Base-by-base conservation (phyloP, 2,797 vertebrate species). In the Pseudotriccus pelzelni region DNA sequence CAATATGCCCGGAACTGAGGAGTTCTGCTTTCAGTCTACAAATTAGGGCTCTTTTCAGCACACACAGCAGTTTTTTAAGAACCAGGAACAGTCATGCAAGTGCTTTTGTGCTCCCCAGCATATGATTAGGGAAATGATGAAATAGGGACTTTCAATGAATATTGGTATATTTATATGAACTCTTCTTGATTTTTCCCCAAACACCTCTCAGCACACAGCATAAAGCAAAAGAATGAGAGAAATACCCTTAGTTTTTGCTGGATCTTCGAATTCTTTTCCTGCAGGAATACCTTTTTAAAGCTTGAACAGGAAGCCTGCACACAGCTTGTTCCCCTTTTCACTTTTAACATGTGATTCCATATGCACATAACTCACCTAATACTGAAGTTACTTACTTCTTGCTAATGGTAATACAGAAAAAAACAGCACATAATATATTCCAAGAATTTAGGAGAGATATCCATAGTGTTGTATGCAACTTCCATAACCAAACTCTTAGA, bases 21-120 rank as follows among this genome's bases (percentile, higher is more conserved):
- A 67, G 7, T 72, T 88, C n/a, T 86, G 59, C 37, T 82, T 79
- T 87, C 9, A 27, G 39, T 70, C 72, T 80, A 80, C 75, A 85
- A 94, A 94, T 92, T 58, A 88, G 67, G 86, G 46, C 70, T 68
- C 53, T 76, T 87, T 88, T 82, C 52, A 86, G 92, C 87, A 75
- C 14, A 91, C 8, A 7, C 73, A 88, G 82, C 91, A 93, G 60
- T 50, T 83, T 84, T 60, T 68, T 41, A 84, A 64, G 53, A 92
- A 41, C 23, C 5, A 85, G 21, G 23, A 80, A 44, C 10, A 69
- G 28, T 34, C 43, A 63, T 10, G n/a, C 20, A 79, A 69, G 50
- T 74, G 16, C 46, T 73, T 86, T 76, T 87, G 55, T 89, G 47
- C 47, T 90, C 25, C 73, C 50, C 41, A 63, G 72, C 36, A 81